Percentiles rank a stretch among this genome's conserved stretches.
Conservation (phyloP, 2,888 invertebrate genomes). For the Alcis repandata region DNA sequence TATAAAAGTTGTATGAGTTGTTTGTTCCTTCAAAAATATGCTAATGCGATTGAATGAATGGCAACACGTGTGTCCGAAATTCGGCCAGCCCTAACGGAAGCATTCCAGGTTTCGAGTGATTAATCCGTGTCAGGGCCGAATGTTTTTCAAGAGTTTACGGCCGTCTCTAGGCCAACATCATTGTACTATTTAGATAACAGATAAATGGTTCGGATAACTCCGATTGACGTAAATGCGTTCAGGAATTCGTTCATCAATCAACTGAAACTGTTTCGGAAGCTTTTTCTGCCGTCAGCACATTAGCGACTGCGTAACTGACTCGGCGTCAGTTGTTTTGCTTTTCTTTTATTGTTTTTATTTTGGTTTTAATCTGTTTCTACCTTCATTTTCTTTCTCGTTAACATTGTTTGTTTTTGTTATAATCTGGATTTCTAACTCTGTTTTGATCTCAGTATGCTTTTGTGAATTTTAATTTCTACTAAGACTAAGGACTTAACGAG, state of each 20-base stretch:
- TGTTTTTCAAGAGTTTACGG: slow-evolving; percentile 65
- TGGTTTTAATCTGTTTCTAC: background rate
- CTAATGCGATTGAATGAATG: no score
- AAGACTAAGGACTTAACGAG: no score
- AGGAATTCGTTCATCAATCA: slow-evolving; percentile 43
- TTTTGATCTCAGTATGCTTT: no score
- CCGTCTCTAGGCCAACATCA: slow-evolving; percentile 64
- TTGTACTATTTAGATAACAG: slow-evolving; percentile 65
- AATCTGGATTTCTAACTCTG: no score
- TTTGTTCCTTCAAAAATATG: no score
- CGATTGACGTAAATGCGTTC: slow-evolving; percentile 48
- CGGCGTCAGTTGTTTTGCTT: slow-evolving; percentile 13
- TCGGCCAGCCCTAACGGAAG: slow-evolving; percentile 48
- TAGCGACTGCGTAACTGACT: slow-evolving; percentile 16
- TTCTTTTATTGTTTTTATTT: slow-evolving; percentile 2
- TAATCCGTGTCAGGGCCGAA: slow-evolving; percentile 73
- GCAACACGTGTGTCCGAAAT: background rate
- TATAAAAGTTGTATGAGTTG: no score
- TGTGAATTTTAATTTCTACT: no score
- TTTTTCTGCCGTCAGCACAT: slow-evolving; percentile 35
- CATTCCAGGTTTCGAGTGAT: slow-evolving; percentile 55
- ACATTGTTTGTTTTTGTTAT: no score
- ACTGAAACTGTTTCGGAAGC: slow-evolving; percentile 24
- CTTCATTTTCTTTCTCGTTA: background rate
- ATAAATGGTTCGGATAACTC: slow-evolving; percentile 56